These are phyloP conservation scores for Strix aluco DNA, from an alignment of 2,113 vertebrate species.

Conservation along the genomic window DNA sequence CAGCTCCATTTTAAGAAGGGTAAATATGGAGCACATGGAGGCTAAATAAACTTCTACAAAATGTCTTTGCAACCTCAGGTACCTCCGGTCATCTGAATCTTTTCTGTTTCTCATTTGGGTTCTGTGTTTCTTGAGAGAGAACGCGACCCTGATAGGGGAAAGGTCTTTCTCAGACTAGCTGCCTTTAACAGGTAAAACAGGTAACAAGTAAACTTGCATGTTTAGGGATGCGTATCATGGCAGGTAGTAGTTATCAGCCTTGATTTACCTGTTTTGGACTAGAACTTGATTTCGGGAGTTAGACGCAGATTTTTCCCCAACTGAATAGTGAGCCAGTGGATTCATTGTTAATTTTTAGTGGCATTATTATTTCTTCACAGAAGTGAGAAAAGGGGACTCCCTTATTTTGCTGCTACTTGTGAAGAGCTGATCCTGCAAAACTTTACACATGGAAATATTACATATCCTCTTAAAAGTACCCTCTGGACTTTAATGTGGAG, in stretches of 20 bases:
- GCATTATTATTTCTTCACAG: neutral
- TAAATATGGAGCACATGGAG: neutral
- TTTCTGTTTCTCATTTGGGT: neutral
- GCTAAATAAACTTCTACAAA: neutral
- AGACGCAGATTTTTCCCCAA: neutral
- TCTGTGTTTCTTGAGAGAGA: neutral
- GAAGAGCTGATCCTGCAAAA: neutral
- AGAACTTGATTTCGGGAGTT: neutral
- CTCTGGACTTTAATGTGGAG: neutral
- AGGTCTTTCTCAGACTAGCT: neutral
- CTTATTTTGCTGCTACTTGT: neutral
- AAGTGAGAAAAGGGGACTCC: neutral
- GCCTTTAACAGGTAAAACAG: neutral
- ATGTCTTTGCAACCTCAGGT: neutral
- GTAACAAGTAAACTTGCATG: neutral
- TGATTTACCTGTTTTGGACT: neutral
- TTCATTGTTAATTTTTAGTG: neutral
- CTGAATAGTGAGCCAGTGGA: neutral
- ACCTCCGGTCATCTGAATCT: neutral
- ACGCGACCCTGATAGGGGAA: neutral
- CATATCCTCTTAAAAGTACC: neutral
- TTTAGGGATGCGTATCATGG: neutral
- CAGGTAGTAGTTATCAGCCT: neutral
- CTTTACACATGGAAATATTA: neutral
- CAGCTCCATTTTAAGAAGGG: neutral